A percentile compares a stretch with the other conserved stretches of the same genome.
Conservation (phyloP, 2,888 invertebrate genomes). For the Glaucopsyche alexis region DNA sequence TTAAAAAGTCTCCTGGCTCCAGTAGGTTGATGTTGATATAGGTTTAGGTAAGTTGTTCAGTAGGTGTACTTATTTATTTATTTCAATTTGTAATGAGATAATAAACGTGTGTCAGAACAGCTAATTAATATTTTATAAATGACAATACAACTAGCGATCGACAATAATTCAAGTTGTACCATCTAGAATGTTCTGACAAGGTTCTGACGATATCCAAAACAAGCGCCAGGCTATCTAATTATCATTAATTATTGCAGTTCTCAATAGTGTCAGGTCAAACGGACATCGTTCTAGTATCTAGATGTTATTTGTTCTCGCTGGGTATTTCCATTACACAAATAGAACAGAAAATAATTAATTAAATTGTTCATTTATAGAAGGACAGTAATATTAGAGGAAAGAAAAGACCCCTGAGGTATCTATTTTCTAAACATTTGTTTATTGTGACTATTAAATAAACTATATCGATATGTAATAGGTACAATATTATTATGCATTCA, state of each 20-base stretch:
- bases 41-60: no score
- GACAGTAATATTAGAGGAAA: background rate
- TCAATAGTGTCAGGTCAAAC: conserved; percentile 42
- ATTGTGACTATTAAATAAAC: no score
- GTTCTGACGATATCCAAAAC: conserved; percentile 1
- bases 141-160: conserved; percentile 2
- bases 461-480: no score
- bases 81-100: no score
- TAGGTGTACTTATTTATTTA: no score
- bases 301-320: background rate
- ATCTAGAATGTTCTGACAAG: conserved; percentile 4
- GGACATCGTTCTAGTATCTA: conserved; percentile 42
- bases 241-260: conserved; percentile 34
- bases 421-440: no score
- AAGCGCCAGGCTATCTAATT: conserved; percentile 15
- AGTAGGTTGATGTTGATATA: no score
- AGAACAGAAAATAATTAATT: conserved; percentile 2
- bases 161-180: background rate
- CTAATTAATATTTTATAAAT: background rate
- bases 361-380: background rate
- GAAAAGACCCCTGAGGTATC: background rate
- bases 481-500: no score
- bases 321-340: conserved; percentile 19
- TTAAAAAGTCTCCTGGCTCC: no score
- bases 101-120: no score